phyloP scores from a whole-genome alignment of 1,140 invertebrate genomes.

The Campoletis sonorensis region DNA sequence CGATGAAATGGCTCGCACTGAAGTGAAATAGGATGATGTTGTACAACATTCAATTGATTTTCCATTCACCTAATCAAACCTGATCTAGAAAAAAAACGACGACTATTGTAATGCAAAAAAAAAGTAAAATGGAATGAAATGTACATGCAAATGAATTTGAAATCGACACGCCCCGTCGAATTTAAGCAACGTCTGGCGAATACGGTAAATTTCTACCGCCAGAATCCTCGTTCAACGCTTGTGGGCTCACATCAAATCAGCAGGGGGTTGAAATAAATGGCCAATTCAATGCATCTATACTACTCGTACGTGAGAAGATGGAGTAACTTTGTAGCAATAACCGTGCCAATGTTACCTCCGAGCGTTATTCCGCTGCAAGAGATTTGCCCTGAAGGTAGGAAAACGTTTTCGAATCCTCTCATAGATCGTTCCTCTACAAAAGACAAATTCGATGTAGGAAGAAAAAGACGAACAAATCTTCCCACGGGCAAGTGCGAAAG shows the following conservation, averaged over 20 bases:
- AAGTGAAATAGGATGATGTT: neutral
- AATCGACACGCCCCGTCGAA: neutral
- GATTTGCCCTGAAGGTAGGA: constrained; percentile 25
- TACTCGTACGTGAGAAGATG: constrained; percentile 32
- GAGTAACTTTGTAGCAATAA: constrained; percentile 31
- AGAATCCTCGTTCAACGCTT: constrained; percentile 23
- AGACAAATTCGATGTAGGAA: constrained; percentile 9
- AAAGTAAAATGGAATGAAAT: neutral
- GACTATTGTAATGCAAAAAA: neutral
- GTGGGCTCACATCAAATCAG: neutral
- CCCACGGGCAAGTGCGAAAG: neutral
- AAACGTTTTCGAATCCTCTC: neutral
- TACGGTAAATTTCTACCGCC: neutral
- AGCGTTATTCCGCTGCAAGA: neutral
- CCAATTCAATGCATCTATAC: constrained; percentile 13
- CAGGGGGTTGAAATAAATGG: constrained; percentile 11
- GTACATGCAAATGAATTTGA: neutral
- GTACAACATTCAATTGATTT: neutral
- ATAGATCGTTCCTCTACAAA: constrained; percentile 13
- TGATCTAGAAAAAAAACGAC: neutral
- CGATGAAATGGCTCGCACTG: neutral
- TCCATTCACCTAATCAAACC: neutral
- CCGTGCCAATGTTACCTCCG: neutral
- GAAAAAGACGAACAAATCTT: neutral
- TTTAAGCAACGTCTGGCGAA: neutral